Evolutionary conservation across 2,888 invertebrate genomes (phyloP).

Genomic region (Cryptosula pallasiana): DNA sequence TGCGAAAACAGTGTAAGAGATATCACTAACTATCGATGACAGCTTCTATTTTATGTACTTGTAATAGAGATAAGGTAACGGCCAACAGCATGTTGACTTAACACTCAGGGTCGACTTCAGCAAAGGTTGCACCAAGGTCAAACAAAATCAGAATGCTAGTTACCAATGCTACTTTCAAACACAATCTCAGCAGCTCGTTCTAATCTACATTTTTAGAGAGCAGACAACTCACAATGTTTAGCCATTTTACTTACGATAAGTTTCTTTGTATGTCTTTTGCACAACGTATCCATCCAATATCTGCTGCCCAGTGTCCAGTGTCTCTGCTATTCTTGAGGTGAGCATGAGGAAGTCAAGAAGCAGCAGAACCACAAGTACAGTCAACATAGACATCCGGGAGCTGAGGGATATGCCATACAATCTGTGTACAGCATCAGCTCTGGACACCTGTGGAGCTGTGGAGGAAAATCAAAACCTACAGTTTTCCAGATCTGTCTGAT

Average conservation of each 20-base stretch:
- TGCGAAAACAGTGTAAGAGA: no score
- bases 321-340: neutral
- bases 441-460: conserved; percentile 1
- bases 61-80: no score
- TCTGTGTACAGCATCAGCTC: neutral
- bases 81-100: no score
- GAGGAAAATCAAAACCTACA: no score
- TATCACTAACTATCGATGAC: no score
- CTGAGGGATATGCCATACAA: neutral
- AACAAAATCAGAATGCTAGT: no score
- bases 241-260: conserved; percentile 17
- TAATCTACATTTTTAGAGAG: no score
- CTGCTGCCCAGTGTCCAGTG: conserved; percentile 13
- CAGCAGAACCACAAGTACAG: neutral
- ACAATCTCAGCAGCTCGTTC: no score
- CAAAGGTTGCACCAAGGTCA: no score
- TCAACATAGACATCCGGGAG: neutral
- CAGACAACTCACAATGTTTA: neutral
- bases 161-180: no score
- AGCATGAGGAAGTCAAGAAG: conserved; percentile 12
- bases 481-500: neutral
- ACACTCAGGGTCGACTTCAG: no score
- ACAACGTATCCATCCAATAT: conserved; percentile 1
- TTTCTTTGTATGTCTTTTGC: neutral
- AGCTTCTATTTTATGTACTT: no score